Conservation (phyloP, 2,797 vertebrate species). For the Eremophila alpestris region DNA sequence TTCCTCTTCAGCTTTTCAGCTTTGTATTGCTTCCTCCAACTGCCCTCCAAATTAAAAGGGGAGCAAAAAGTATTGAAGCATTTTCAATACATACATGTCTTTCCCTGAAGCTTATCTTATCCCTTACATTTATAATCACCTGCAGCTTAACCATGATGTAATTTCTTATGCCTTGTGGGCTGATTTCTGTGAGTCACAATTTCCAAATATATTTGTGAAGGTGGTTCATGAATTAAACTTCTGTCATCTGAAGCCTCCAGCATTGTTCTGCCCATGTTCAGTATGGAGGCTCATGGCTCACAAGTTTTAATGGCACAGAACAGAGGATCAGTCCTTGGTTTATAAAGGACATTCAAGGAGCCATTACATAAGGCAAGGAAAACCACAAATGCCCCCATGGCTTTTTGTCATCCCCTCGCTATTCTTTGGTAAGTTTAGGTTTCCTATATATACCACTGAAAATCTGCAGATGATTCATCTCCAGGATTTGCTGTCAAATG, state of each 20-base stretch:
- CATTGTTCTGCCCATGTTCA: conserved; percentile 57
- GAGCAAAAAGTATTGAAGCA: background rate
- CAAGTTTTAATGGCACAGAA: conserved; percentile 8
- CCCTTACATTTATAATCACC: conserved; percentile 61
- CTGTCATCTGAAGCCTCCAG: conserved; percentile 55
- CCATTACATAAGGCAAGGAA: conserved; percentile 29
- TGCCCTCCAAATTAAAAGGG: background rate
- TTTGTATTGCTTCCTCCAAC: background rate
- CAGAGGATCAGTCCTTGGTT: background rate
- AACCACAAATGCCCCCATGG: background rate
- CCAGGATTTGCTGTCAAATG: conserved; percentile 1
- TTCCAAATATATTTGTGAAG: conserved; percentile 70
- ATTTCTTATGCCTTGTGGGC: conserved; percentile 64
- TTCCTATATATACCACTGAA: conserved; percentile 41
- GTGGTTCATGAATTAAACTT: conserved; percentile 66
- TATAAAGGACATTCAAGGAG: conserved; percentile 19
- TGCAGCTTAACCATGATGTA: conserved; percentile 62
- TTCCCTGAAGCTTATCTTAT: conserved; percentile 32
- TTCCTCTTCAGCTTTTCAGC: background rate
- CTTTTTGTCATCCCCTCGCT: background rate
- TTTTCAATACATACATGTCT: conserved; percentile 13
- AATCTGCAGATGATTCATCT: conserved; percentile 49
- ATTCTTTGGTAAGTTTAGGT: conserved; percentile 18
- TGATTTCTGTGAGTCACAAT: conserved; percentile 64
- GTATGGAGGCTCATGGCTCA: conserved; percentile 25